These are phyloP conservation scores for Bradypodion ventrale DNA, from an alignment of 2,797 vertebrate species.

Conservation along the genomic window DNA sequence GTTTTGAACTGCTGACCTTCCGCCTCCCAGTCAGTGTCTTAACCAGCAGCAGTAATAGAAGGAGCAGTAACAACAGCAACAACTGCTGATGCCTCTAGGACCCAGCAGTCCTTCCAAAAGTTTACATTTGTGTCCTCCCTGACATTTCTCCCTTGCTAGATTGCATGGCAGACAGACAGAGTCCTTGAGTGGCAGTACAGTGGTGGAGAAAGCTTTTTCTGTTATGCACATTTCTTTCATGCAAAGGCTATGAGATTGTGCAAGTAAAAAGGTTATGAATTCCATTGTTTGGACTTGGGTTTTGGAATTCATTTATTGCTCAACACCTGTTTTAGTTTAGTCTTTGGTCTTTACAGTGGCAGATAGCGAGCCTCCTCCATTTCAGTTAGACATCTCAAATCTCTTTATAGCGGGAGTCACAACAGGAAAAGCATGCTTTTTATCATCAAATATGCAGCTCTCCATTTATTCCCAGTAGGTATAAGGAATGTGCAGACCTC, in stretches of 20 bases:
- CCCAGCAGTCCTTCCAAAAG: background rate
- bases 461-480: background rate
- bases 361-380: background rate
- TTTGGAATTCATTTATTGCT: background rate
- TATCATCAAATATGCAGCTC: background rate
- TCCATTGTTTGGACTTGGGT: background rate
- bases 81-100: background rate
- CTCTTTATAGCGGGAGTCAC: background rate
- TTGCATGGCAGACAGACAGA: background rate
- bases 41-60: background rate
- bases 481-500: background rate
- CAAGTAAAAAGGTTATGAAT: background rate
- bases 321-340: background rate
- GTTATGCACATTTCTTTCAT: background rate
- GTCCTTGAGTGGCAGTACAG: background rate
- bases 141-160: background rate
- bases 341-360: background rate
- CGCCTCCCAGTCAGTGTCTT: too few relatives aligned
- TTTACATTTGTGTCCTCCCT: background rate
- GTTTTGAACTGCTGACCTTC: too few relatives aligned
- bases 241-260: background rate
- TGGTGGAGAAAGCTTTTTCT: background rate
- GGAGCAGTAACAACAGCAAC: too few relatives aligned
- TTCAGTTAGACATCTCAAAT: background rate
- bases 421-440: background rate